A percentile compares a stretch with the other conserved stretches of the same genome.
Evolutionary conservation across 1,140 invertebrate species (phyloP).

Genomic region (Papilio polyxenes): DNA sequence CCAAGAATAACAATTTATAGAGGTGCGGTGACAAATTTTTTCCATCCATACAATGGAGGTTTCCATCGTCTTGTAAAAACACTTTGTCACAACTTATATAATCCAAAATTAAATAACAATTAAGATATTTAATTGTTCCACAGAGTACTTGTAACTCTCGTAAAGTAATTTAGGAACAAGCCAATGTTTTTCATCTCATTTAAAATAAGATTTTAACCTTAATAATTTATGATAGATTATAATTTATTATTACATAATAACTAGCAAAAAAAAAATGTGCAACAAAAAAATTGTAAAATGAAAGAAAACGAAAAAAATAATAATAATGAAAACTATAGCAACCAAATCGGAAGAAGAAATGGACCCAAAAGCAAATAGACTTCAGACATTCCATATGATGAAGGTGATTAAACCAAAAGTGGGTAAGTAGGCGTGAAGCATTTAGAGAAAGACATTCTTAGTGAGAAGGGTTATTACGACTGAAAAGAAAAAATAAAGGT

Average conservation of each 20-base stretch:
- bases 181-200: too few species aligned
- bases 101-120: too few species aligned
- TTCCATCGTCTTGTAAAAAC: too few species aligned
- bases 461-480: background rate
- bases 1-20: background rate
- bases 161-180: too few species aligned
- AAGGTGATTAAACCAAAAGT: constrained; percentile 13
- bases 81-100: too few species aligned
- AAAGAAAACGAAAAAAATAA: background rate
- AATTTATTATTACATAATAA: background rate
- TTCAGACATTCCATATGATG: background rate
- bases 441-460: background rate
- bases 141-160: too few species aligned
- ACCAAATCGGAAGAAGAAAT: background rate
- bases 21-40: background rate
- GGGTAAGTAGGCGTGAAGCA: constrained; percentile 35
- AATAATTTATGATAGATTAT: background rate
- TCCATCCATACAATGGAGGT: too few species aligned
- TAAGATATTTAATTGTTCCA: too few species aligned
- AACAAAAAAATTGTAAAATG: background rate
- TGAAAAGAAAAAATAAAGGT: background rate
- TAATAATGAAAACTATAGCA: background rate
- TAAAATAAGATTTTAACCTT: too few species aligned
- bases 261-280: background rate
- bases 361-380: background rate